These are phyloP conservation scores for Elgonia sp. DNA, from an alignment of 2,888 invertebrate species.

Conservation along the genomic window DNA sequence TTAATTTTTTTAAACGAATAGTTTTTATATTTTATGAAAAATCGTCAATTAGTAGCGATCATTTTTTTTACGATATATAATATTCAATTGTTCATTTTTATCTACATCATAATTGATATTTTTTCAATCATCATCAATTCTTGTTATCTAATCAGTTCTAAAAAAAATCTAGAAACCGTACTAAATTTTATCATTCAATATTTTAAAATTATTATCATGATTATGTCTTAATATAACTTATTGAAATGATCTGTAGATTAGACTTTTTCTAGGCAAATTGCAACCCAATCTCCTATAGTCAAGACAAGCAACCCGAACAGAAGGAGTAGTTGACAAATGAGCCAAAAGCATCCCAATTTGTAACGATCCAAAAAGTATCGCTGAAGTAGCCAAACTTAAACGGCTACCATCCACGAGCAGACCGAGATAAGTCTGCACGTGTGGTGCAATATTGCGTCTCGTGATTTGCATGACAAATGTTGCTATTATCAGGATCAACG, in stretches of 20 bases:
- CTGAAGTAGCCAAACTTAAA: constrained; percentile 35
- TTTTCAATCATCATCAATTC: too few species aligned
- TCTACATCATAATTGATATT: too few species aligned
- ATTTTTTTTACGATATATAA: too few species aligned
- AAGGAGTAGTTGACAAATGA: constrained; percentile 60
- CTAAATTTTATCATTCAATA: too few species aligned
- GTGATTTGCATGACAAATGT: constrained; percentile 67
- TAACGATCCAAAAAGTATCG: constrained; percentile 39
- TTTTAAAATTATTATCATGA: too few species aligned
- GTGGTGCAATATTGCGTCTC: constrained; percentile 49
- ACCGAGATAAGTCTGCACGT: constrained; percentile 42
- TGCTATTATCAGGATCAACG: constrained; percentile 61
- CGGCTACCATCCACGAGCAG: constrained; percentile 11
- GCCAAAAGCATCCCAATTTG: constrained; percentile 45
- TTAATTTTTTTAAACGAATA: too few species aligned
- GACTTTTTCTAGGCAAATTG: constrained; percentile 18
- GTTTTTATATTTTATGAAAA: too few species aligned
- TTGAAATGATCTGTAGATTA: not conserved
- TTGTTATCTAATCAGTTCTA: too few species aligned
- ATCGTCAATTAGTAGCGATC: too few species aligned
- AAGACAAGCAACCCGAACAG: constrained; percentile 5
- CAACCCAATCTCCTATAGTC: constrained; percentile 18
- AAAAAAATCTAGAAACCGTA: too few species aligned
- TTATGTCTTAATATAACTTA: not conserved
- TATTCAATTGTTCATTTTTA: too few species aligned